Base-by-base conservation (phyloP, 1,140 invertebrate genomes). In the Listronotus bonariensis region DNA sequence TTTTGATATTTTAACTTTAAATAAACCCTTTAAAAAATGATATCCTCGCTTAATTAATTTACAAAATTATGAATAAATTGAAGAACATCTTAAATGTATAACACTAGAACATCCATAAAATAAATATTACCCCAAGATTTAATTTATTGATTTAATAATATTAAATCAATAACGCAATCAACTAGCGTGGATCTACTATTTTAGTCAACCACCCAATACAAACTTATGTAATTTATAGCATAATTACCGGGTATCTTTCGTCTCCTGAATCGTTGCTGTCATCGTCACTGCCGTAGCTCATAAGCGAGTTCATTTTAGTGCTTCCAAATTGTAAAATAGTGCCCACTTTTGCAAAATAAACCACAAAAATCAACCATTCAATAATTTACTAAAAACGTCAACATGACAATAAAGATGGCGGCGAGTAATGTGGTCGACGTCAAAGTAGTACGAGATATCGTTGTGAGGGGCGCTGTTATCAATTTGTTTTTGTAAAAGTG, bases 231-330 rank as follows among this genome's bases (percentile, higher is more conserved):
- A 45, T 57, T 7, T 54, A 15, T 17, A 64, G 40, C 40, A 61
- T 48, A 72, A 64, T 70, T 74, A 76, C 74, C 72, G 49, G 54
- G 52, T 60, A 58, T 62, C 53, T 64, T 42, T 69, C 77, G 67
- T 78, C 72, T 56, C 75, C 73, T 43, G 78, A 75, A 36, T 80
- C 77, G 41, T 87, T 84, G 71, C 81, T 80, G 48, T 86, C 84
- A 70, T 87, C 85, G 65, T 87, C 85, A 70, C 85, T 87, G 41
- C 84, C 85, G 71, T 87, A 87, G 67, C 82, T 84, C 46, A 85
- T 78, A 43, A 87, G 74, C 43, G 82, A 84, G 75, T 86, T 82
- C 85, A 86, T 87, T 67, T 66, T 65, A 9, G 6, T 40, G 31
- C 26, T 36, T 49, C 18, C 26, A 36, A 36, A 36, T 36, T 12